Percentiles rank a stretch among this genome's conserved stretches.
Conservation (phyloP, 2,888 invertebrate genomes). For the Dryobotodes eremita region DNA sequence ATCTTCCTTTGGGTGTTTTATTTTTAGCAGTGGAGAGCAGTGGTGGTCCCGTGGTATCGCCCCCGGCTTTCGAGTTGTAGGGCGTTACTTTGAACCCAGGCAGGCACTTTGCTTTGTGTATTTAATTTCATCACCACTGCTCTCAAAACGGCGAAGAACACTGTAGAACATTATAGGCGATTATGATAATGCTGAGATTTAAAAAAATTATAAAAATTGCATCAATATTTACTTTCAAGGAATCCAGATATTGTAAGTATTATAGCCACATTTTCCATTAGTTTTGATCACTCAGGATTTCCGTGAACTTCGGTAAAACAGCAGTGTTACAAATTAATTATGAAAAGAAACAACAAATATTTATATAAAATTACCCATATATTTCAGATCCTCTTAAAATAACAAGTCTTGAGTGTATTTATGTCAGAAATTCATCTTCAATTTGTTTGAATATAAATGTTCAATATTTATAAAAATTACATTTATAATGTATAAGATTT, state of each 20-base stretch:
- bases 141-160: no score
- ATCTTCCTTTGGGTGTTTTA: background rate
- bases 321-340: background rate
- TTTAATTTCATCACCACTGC: no score
- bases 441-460: background rate
- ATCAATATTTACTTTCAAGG: background rate
- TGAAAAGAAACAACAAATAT: slow-evolving; percentile 41
- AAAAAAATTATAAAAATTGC: no score
- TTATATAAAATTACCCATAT: slow-evolving; percentile 55
- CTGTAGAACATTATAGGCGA: no score
- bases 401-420: slow-evolving; percentile 52
- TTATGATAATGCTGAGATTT: no score
- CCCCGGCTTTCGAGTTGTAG: no score
- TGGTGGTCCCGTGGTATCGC: no score
- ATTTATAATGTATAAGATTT: background rate
- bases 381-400: slow-evolving; percentile 58
- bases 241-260: background rate
- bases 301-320: background rate
- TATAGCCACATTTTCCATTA: background rate
- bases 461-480: background rate
- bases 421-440: slow-evolving; percentile 9
- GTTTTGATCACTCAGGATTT: background rate
- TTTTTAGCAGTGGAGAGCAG: background rate
- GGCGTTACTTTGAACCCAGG: no score
- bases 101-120: no score